A percentile compares a stretch with the other conserved stretches of the same genome.
phyloP scores from a whole-genome alignment of 2,797 vertebrate genomes.

The Ptychobarbus kaznakovi region DNA sequence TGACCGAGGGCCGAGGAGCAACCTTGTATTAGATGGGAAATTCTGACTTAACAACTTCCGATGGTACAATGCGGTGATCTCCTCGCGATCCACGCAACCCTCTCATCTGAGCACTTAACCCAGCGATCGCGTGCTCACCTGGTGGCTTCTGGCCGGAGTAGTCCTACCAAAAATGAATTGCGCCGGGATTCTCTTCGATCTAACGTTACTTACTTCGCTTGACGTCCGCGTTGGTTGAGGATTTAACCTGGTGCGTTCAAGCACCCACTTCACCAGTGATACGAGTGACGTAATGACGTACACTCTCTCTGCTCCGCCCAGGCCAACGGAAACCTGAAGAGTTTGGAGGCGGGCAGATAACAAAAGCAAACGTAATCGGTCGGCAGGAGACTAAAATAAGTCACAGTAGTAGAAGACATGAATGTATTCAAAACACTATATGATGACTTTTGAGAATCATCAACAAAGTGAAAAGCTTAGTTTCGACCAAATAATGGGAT shows the following conservation, averaged over 20 bases:
- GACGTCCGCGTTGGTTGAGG: slow-evolving; percentile 18
- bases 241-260: slow-evolving; percentile 49
- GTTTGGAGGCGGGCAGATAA: neutral
- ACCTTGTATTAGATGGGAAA: slow-evolving; percentile 7
- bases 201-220: slow-evolving; percentile 34
- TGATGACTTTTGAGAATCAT: too few species aligned
- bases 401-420: too few species aligned
- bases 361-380: neutral
- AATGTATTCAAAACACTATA: too few species aligned
- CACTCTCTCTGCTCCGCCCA: neutral
- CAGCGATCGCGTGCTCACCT: slow-evolving; percentile 24
- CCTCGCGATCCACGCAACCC: neutral
- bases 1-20: slow-evolving; percentile 12
- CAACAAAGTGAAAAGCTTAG: too few species aligned
- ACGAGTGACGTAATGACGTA: slow-evolving; percentile 49
- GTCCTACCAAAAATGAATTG: neutral
- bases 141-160: neutral
- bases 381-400: too few species aligned
- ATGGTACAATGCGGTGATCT: neutral
- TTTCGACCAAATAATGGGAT: too few species aligned
- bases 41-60: slow-evolving; percentile 34
- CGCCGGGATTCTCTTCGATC: neutral
- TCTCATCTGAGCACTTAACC: neutral
- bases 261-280: slow-evolving; percentile 23
- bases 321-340: neutral